Percentiles rank a stretch among this genome's conserved stretches.
Conservation (phyloP, 2,888 invertebrate species). For the Tortricodes alternella region DNA sequence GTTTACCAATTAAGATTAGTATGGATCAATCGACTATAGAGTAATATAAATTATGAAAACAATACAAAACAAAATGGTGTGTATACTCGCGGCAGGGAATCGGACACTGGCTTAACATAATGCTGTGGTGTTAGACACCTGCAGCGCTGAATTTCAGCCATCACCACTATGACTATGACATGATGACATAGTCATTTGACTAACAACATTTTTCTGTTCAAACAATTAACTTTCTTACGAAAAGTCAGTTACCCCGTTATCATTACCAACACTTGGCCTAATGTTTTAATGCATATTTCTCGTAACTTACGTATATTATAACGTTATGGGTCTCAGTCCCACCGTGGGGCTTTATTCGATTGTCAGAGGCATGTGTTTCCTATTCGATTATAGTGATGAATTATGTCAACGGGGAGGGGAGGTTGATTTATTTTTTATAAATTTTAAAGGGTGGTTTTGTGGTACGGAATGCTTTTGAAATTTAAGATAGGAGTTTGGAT, state of each 20-base stretch:
- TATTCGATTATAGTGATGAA: constrained; percentile 27
- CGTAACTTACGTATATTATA: constrained; percentile 2
- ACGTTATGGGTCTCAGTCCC: neutral
- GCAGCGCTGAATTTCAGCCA: no score
- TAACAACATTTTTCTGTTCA: no score
- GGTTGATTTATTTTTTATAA: constrained; percentile 25
- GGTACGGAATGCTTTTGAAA: neutral
- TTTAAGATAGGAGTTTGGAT: neutral
- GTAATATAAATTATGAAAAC: no score
- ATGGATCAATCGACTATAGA: no score
- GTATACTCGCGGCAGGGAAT: no score
- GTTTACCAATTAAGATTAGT: no score
- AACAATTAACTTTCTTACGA: neutral
- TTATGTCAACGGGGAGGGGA: constrained; percentile 20
- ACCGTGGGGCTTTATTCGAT: constrained; percentile 3
- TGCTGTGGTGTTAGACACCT: no score
- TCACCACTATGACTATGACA: no score
- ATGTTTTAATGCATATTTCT: constrained; percentile 25
- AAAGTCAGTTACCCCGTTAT: neutral
- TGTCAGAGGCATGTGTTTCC: constrained; percentile 16
- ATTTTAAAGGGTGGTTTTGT: constrained; percentile 8
- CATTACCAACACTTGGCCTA: neutral
- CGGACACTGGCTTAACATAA: no score
- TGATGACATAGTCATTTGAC: no score
- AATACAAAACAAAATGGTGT: no score